Evolutionary conservation across 64 coral and sea anemone genomes (phyloP), one percentile per base, ranked within the genome.

Genomic region (Stichodactyla mertensii): DNA sequence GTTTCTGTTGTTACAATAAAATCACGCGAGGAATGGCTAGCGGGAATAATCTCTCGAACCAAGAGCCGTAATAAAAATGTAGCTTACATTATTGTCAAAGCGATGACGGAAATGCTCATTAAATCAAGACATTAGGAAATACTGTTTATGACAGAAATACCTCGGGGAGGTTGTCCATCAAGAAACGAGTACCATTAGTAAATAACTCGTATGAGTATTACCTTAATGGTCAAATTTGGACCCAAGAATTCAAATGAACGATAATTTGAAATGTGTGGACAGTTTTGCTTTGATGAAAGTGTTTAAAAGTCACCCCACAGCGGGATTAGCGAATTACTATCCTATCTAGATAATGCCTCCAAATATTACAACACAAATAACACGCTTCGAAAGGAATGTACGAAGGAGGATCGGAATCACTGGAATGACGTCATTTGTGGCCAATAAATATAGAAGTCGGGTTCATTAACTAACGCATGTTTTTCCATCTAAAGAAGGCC

Each of bases 401-500:
- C 10, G 9, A 74, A 28, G 24, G 69, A 74, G 69, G 69, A 27
- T 27, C 27, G 69, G 69, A 31, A 74, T 74, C 26, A 74, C 0
- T 74, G 69, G 69, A 11, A 74, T 74, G 69, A 74, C 69, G 69
- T 74, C 69, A 74, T 74, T 74, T 74, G 69, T 19, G 69, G 69
- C 69, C 22, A 74, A 74, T 74, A 74, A 74, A 74, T 74, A 74
- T 4, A 36, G 24, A 31, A 74, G 23, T 23, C 69, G 69, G 23
- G 69, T 74, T 74, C 69, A 74, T 28, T 31, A 31, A 74, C 22
- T 13, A 74, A 71, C 69, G 24, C 6, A 26, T 20, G 1, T 26
- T 71, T 24, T 71, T 31, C 0, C 62, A 66, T n/a, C 18, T n/a
- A 74, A 74, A 10, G 69, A 26, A 11, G 69, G 24, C 69, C 69